These are phyloP conservation scores for Picathartes gymnocephalus DNA, from an alignment of 2,113 vertebrate genomes.

Conservation along the genomic window DNA sequence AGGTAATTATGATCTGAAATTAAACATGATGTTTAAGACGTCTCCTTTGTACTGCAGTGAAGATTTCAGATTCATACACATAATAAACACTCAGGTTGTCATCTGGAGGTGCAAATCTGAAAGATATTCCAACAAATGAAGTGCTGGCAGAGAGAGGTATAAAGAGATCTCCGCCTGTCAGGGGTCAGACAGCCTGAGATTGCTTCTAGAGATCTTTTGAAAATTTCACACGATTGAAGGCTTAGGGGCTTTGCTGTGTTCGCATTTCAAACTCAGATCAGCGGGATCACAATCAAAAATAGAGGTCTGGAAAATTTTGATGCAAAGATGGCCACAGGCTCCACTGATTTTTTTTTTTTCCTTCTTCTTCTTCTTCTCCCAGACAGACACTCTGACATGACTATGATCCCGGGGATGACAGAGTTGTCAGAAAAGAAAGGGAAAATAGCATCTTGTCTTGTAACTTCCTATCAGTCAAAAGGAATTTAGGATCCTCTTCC, in stretches of 20 bases:
- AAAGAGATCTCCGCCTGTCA: conserved; percentile 91
- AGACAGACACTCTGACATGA: conserved; percentile 77
- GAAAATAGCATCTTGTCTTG: conserved; percentile 77
- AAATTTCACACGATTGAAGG: conserved; percentile 98
- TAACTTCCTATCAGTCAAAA: conserved; percentile 73
- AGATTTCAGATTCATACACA: conserved; percentile 82
- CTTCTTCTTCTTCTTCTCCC: conserved; percentile 48
- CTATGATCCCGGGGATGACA: conserved; percentile 83
- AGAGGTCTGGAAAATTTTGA: conserved; percentile 82
- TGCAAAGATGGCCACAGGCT: conserved; percentile 81
- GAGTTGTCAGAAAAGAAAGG: conserved; percentile 77
- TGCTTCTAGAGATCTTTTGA: conserved; percentile 97
- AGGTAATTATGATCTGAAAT: conserved; percentile 67
- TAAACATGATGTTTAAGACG: conserved; percentile 76
- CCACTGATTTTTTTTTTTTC: background rate
- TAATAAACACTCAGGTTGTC: conserved; percentile 90
- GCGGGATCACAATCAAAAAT: conserved; percentile 86
- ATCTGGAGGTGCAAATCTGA: conserved; percentile 92
- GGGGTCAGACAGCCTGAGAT: conserved; percentile 95
- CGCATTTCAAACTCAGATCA: conserved; percentile 96
- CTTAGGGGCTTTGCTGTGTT: conserved; percentile 90
- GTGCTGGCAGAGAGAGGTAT: conserved; percentile 89
- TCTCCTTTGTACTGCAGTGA: conserved; percentile 71
- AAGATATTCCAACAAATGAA: conserved; percentile 95
- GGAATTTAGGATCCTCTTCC: conserved; percentile 69